phyloP scores from a whole-genome alignment of 2,888 invertebrate species.

The Philereme transversata region DNA sequence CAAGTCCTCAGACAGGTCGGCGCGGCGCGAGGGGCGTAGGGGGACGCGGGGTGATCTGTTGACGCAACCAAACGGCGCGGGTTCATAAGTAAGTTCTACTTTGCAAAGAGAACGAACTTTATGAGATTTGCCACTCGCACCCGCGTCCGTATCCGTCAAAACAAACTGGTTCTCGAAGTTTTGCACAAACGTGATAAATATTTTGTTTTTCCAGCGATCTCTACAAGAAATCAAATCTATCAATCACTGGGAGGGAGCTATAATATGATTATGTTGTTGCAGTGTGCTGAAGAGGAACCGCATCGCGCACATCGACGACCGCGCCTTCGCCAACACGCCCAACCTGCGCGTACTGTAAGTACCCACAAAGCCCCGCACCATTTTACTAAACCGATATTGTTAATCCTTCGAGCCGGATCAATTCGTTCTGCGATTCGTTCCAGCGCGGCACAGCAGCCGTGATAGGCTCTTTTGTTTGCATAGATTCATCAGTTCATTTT shows the following conservation, averaged over 20 bases:
- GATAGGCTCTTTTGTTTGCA: no score
- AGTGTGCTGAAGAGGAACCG: slow-evolving; percentile 95
- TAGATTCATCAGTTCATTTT: no score
- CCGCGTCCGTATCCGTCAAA: slow-evolving; percentile 5
- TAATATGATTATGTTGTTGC: slow-evolving; percentile 45
- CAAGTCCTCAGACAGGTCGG: not conserved
- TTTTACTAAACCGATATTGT: not conserved
- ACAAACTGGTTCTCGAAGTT: not conserved
- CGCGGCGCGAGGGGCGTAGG: not conserved
- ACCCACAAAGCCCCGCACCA: slow-evolving; percentile 33
- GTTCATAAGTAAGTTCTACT: no score
- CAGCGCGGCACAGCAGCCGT: no score
- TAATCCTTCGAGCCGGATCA: no score
- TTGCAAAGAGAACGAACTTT: not conserved
- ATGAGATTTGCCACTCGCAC: slow-evolving; percentile 3
- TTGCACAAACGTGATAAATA: not conserved
- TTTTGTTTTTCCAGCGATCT: not conserved
- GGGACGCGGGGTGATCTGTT: no score
- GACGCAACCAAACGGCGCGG: no score
- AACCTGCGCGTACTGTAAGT: slow-evolving; percentile 95
- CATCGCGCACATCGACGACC: slow-evolving; percentile 89
- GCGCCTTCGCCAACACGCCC: slow-evolving; percentile 91
- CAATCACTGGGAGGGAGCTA: not conserved
- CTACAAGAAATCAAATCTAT: not conserved
- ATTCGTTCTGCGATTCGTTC: no score